A percentile compares a stretch with the other conserved stretches of the same genome.
Conservation (phyloP, 1,140 invertebrate species). For the Oscheius sp. region DNA sequence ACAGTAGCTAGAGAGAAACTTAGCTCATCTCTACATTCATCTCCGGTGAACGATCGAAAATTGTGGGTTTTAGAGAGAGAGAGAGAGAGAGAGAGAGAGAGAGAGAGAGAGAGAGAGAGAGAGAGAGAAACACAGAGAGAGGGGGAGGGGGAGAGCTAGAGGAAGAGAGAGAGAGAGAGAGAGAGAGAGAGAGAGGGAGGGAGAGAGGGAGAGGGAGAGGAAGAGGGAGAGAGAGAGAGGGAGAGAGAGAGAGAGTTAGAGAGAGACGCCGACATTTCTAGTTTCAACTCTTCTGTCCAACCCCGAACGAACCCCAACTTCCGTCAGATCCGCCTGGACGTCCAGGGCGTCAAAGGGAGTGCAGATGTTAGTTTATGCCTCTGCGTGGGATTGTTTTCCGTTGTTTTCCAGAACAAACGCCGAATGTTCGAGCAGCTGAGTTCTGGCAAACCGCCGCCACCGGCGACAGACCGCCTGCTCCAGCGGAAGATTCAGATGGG, state of each 20-base stretch:
- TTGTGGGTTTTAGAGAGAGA: too few relatives aligned
- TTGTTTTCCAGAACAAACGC: background rate
- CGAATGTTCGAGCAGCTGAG: background rate
- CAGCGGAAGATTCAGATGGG: background rate
- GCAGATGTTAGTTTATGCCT: background rate
- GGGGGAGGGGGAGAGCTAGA: too few relatives aligned
- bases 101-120: too few relatives aligned
- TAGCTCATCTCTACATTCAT: background rate
- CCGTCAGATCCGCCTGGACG: background rate
- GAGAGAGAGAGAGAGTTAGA: too few relatives aligned
- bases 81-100: too few relatives aligned
- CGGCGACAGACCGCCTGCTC: background rate
- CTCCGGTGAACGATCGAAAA: background rate
- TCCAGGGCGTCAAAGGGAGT: background rate
- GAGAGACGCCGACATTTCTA: background rate
- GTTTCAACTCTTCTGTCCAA: background rate
- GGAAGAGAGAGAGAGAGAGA: too few relatives aligned
- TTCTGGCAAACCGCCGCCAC: background rate
- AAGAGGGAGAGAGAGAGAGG: too few relatives aligned
- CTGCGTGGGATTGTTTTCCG: background rate
- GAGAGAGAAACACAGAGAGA: too few relatives aligned
- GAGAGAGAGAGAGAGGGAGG: too few relatives aligned
- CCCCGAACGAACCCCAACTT: background rate
- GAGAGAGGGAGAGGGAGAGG: too few relatives aligned
- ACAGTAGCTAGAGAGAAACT: background rate